Evolutionary conservation across 2,113 vertebrate genomes (phyloP).

Genomic region (Atherinomorus stipes): DNA sequence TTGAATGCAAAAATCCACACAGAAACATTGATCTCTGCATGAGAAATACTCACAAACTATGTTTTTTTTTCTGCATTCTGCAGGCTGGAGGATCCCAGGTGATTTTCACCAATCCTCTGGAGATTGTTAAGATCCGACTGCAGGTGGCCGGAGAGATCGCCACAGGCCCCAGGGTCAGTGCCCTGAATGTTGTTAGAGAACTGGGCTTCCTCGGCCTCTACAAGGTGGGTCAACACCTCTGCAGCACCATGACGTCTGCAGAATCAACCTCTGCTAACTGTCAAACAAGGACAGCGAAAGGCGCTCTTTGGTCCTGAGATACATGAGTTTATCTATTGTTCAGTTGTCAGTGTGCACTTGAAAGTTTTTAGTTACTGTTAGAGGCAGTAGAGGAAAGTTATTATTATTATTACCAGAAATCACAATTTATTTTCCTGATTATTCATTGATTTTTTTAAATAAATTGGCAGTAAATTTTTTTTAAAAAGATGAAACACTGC

Average conservation of each 20-base stretch:
- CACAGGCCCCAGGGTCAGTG: constrained; percentile 93
- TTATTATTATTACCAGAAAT: background rate
- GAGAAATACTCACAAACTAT: constrained; percentile 7
- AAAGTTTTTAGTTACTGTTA: background rate
- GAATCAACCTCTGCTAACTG: constrained; percentile 47
- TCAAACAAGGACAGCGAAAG: constrained; percentile 64
- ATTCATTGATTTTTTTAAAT: background rate
- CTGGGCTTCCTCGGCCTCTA: constrained; percentile 98
- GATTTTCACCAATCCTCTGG: constrained; percentile 98
- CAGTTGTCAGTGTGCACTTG: background rate
- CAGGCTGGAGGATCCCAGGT: constrained; percentile 98
- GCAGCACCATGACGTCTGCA: constrained; percentile 44
- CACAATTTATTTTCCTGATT: constrained; percentile 8
- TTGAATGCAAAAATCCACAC: constrained; percentile 8
- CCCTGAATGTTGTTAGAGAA: constrained; percentile 90
- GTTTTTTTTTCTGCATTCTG: constrained; percentile 36
- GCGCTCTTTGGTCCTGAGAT: constrained; percentile 12
- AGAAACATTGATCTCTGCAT: constrained; percentile 8
- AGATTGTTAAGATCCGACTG: constrained; percentile 98
- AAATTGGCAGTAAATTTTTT: too few relatives aligned
- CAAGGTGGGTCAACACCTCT: constrained; percentile 88
- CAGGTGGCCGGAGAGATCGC: constrained; percentile 99
- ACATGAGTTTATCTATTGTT: constrained; percentile 25
- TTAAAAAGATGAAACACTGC: constrained; percentile 17
- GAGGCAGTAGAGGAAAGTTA: too few relatives aligned